phyloP scores from a whole-genome alignment of 1,140 invertebrate species.

The Aphaenogaster ashmeadi region DNA sequence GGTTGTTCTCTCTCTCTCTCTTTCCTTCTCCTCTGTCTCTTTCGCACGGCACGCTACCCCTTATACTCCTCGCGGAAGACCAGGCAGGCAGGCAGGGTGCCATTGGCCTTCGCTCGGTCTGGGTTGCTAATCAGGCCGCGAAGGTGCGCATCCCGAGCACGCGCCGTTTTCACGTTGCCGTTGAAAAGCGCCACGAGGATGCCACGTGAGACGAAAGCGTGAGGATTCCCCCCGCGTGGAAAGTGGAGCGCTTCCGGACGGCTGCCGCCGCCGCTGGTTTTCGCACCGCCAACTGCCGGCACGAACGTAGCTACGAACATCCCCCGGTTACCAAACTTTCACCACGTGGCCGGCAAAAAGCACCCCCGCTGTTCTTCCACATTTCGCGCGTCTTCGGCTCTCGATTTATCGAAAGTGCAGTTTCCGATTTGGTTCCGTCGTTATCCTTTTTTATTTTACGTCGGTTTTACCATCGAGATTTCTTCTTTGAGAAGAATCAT shows the following conservation, averaged over 20 bases:
- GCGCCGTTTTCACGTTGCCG: conserved; percentile 77
- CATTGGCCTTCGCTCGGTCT: conserved; percentile 78
- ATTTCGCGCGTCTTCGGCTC: not conserved
- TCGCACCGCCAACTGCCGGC: conserved; percentile 49
- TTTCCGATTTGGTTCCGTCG: not conserved
- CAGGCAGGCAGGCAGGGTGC: conserved; percentile 71
- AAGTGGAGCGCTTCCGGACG: conserved; percentile 83
- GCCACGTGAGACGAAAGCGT: conserved; percentile 80
- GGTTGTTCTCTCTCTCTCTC: conserved; percentile 1
- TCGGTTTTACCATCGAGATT: not conserved
- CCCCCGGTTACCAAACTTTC: conserved; percentile 67
- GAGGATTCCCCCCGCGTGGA: conserved; percentile 83
- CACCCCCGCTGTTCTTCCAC: not conserved
- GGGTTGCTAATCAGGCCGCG: conserved; percentile 81
- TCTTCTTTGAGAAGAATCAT: not conserved
- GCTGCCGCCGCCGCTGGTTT: conserved; percentile 16
- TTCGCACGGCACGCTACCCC: conserved; percentile 61
- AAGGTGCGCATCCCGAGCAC: conserved; percentile 83
- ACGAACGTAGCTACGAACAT: conserved; percentile 35
- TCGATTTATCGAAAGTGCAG: not conserved
- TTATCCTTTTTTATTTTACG: too few species aligned
- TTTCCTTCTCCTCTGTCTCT: conserved; percentile 56
- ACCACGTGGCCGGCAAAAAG: conserved; percentile 37
- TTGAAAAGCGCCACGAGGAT: conserved; percentile 78
- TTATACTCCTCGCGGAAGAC: conserved; percentile 62